phyloP scores from a whole-genome alignment of 64 coral and sea anemone genomes.

The Stylophora pistillata region DNA sequence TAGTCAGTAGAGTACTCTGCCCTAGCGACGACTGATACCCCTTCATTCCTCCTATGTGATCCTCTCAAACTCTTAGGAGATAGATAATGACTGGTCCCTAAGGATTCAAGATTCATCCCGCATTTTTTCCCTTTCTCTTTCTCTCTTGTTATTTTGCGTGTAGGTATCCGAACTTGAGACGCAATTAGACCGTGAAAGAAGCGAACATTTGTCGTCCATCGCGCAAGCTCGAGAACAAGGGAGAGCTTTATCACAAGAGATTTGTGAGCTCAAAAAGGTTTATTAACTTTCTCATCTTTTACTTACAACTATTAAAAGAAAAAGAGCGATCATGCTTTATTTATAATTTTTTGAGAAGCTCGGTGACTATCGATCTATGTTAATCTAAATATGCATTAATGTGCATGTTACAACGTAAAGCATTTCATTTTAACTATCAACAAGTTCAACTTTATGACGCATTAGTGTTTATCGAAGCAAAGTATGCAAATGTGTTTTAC shows the following conservation, averaged over 20 bases:
- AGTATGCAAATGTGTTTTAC: too few relatives aligned
- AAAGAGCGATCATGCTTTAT: too few relatives aligned
- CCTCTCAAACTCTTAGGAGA: neutral
- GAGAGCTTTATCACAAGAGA: constrained; percentile 15
- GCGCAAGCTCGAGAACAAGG: constrained; percentile 29
- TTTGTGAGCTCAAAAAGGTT: constrained; percentile 9
- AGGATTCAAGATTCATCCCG: too few relatives aligned
- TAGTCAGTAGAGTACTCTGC: too few relatives aligned
- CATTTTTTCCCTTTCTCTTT: neutral
- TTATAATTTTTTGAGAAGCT: too few relatives aligned
- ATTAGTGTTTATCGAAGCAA: too few relatives aligned
- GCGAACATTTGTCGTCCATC: constrained; percentile 44
- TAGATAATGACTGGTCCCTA: neutral
- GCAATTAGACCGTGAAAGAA: constrained; percentile 50
- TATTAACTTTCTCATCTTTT: neutral
- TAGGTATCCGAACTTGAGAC: constrained; percentile 63
- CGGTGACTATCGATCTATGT: too few relatives aligned
- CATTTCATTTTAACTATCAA: too few relatives aligned
- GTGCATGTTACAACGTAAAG: too few relatives aligned
- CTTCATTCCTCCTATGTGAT: too few relatives aligned
- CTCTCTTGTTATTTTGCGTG: neutral
- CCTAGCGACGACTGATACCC: neutral
- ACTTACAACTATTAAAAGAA: neutral
- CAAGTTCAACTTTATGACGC: too few relatives aligned
- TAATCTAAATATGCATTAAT: too few relatives aligned